Evolutionary conservation across 2,888 invertebrate genomes (phyloP).

Genomic region (Mythimna albipuncta): DNA sequence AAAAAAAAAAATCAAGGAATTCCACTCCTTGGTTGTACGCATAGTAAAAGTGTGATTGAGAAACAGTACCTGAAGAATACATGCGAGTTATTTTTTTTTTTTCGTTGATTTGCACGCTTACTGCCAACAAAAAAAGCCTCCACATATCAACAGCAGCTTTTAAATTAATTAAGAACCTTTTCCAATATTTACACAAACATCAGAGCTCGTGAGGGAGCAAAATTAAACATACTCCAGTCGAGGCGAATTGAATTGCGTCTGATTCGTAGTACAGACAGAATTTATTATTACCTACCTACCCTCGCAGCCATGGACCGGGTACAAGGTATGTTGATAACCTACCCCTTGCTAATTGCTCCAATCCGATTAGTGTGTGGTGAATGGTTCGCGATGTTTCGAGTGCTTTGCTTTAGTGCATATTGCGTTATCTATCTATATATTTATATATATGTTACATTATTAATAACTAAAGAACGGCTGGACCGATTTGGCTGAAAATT

Average conservation of each 20-base stretch:
- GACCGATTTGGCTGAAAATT: too few relatives aligned
- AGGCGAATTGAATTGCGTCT: constrained; percentile 65
- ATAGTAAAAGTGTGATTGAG: not conserved
- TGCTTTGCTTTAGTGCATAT: constrained; percentile 8
- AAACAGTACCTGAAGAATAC: not conserved
- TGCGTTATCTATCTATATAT: not conserved
- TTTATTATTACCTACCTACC: constrained; percentile 48
- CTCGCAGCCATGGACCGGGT: constrained; percentile 6
- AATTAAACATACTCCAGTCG: constrained; percentile 71
- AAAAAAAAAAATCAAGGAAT: too few relatives aligned
- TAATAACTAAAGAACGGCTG: not conserved
- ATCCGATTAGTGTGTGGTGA: constrained; percentile 55
- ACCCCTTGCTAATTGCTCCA: constrained; percentile 59
- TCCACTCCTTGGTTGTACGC: too few relatives aligned
- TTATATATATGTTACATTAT: constrained; percentile 1
- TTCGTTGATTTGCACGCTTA: not conserved
- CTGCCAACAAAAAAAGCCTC: not conserved
- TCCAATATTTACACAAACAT: constrained; percentile 48
- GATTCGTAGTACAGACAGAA: constrained; percentile 62
- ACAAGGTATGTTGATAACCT: constrained; percentile 39
- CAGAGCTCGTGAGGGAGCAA: constrained; percentile 41
- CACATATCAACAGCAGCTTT: constrained; percentile 22
- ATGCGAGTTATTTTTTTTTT: not conserved
- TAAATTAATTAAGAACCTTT: constrained; percentile 44
- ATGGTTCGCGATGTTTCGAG: constrained; percentile 37